Base-by-base conservation (phyloP, 2,113 vertebrate genomes). In the Oreochromis spilurus region DNA sequence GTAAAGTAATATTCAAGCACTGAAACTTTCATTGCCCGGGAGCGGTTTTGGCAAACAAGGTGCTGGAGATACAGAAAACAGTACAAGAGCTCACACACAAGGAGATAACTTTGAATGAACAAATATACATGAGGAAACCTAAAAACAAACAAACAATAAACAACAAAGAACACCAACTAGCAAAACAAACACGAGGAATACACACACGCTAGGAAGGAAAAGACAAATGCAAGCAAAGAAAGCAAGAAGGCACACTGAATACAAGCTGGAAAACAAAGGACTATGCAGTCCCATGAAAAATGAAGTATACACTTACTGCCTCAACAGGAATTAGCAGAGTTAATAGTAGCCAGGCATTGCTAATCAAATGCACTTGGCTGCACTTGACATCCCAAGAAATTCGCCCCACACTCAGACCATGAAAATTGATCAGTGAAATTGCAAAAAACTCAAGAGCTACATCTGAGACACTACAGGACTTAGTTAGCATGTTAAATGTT, bases 21-120 rank as follows among this genome's bases (percentile, higher is more conserved):
- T 17, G 21, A 72, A 45, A 48, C 40, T 11, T 72, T 72, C 8
- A 72, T 45, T 2, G 31, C 65, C 12, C 0, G 0, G 0, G 7
- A 70, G 65, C 0, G 5, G 38, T 26, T 72, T 45, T 72, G n/a
- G 38, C 65, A 72, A 26, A 72, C 38, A 72, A 72, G 65, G 65
- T 2, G 38, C 2, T 2, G 9, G 21, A n/a, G 19, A 72, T 24
- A 62, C 31, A 62, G 9, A 36, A 62, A 72, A 10, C 8, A 17
- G 36, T 24, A 43, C 21, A 45, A 72, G 21, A 72, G 38, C 38
- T 45, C 1, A 2, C 38, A 72, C 65, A 45, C 38, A 24, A 45
- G 38, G 21, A 72, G 65, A 72, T 45, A 40, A 72, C 7, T 45
- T 45, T 9, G 38, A 72, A 45, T 45, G 36, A 72, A 72, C 21